A percentile compares a stretch with the other conserved stretches of the same genome.
These are phyloP conservation scores for Caenorhabditis remanei DNA, from an alignment of 1,140 invertebrate species.

Conservation along the genomic window DNA sequence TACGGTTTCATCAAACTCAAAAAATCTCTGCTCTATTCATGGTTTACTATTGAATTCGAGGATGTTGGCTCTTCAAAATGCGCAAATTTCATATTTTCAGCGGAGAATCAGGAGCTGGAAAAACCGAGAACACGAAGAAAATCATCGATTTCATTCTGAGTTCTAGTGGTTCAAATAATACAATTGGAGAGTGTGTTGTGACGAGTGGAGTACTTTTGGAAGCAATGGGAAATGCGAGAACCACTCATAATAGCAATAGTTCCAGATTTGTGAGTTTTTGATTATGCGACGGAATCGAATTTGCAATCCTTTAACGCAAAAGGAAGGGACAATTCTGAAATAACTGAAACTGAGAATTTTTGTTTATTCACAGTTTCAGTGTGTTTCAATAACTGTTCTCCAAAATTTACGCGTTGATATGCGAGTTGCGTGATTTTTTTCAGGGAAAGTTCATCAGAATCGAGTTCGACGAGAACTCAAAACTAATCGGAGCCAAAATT, in stretches of 20 bases:
- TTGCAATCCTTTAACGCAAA: too few species aligned
- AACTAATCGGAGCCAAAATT: conserved; percentile 99
- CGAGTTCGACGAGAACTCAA: conserved; percentile 97
- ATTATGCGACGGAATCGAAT: too few species aligned
- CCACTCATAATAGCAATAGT: conserved; percentile 85
- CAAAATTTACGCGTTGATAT: not conserved
- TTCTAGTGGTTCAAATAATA: conserved; percentile 66
- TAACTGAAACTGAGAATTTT: too few species aligned
- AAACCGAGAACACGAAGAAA: conserved; percentile 99
- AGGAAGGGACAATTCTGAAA: too few species aligned
- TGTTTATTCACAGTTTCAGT: too few species aligned
- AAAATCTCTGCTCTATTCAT: too few species aligned
- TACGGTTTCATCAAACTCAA: too few species aligned
- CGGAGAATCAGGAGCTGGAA: conserved; percentile 98
- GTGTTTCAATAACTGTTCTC: too few species aligned
- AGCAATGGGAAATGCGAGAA: conserved; percentile 87
- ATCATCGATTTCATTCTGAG: conserved; percentile 80
- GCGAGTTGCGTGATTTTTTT: conserved; percentile 11
- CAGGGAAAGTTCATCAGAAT: conserved; percentile 97
- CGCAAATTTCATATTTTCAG: conserved; percentile 79
- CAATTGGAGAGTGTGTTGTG: conserved; percentile 60
- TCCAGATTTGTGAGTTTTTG: conserved; percentile 86
- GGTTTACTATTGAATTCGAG: too few species aligned
- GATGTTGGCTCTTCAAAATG: too few species aligned
- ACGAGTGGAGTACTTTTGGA: conserved; percentile 71